Evolutionary conservation across 2,797 vertebrate genomes (phyloP), one percentile per base, ranked within the genome.

Genomic region (Rhynchotus rufescens): DNA sequence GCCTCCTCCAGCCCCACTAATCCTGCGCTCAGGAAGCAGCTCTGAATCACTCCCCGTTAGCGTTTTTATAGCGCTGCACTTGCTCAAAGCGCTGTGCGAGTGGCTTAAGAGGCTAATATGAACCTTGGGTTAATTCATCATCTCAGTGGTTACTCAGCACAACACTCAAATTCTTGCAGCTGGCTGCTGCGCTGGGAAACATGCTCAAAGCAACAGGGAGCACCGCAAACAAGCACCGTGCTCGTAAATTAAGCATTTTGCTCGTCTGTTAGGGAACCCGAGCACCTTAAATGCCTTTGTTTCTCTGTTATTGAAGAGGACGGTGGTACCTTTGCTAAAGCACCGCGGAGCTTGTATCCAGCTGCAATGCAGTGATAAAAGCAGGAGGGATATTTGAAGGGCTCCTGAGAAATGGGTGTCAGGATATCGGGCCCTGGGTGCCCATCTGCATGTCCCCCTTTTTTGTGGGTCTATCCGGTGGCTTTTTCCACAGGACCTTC

Each of bases 121-220:
- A 86, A 68, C 72, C 84, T 92, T 49, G 92, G 89, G 88, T 86
- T 90, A 92, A 93, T 93, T 93, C 81, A 49, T 65, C 86, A 92
- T 51, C 65, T 67, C 88, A 80, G 59, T 74, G 9, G 92, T 80
- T 80, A 59, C 88, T 84, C 79, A 20, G 88, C 96, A 92, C 89
- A 92, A 82, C 71, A 3, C 86, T 57, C 66, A 0, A 76, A 60
- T 92, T 90, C 95, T 90, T 92, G 61, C 96, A 22, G 84, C 79
- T 83, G 88, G 6, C 88, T 84, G 92, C 92, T 86, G 89, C 79
- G 47, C 84, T 94, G 92, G 89, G 89, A 88, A 92, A 69, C 91
- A 83, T 93, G 80, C 90, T 67, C 86, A 44, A 83, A 79, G 59
- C 96, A 80, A 84, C 88, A 87, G 91, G 93, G 86, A 88, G 84